phyloP scores from a whole-genome alignment of 2,797 vertebrate genomes.

The Syngnathus acus region DNA sequence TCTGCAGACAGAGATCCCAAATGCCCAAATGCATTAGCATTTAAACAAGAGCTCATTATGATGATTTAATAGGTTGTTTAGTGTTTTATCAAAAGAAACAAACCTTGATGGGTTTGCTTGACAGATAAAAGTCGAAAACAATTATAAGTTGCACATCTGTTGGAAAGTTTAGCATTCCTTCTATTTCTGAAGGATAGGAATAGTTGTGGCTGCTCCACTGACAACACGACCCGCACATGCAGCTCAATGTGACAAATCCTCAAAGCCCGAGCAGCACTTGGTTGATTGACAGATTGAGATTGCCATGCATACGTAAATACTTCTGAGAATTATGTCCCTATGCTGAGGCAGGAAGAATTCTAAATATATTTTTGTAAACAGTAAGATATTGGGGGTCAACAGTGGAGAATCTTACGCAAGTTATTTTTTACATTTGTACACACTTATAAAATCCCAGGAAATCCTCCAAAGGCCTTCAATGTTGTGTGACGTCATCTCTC shows the following conservation, averaged over 20 bases:
- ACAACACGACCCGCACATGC: background rate
- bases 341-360: conserved; percentile 16
- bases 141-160: conserved; percentile 2
- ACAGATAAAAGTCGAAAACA: conserved; percentile 14
- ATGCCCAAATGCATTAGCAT: conserved; percentile 44
- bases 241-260: conserved; percentile 1
- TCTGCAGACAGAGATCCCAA: conserved; percentile 23
- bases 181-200: background rate
- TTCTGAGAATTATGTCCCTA: conserved; percentile 24
- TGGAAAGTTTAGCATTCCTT: conserved; percentile 2
- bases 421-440: background rate
- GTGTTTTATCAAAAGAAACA: conserved; percentile 19
- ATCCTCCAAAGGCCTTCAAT: background rate
- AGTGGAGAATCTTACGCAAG: background rate
- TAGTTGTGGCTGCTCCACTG: background rate
- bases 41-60: conserved; percentile 47
- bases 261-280: conserved; percentile 11
- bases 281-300: conserved; percentile 53
- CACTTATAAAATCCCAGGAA: background rate
- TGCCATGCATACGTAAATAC: conserved; percentile 16
- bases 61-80: conserved; percentile 44
- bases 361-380: conserved; percentile 9
- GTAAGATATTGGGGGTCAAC: background rate
- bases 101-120: conserved; percentile 12
- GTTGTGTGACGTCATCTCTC: background rate